A percentile compares a stretch with the other conserved stretches of the same genome.
phyloP scores from a whole-genome alignment of 2,797 vertebrate genomes.

The Synaphobranchus kaupii region DNA sequence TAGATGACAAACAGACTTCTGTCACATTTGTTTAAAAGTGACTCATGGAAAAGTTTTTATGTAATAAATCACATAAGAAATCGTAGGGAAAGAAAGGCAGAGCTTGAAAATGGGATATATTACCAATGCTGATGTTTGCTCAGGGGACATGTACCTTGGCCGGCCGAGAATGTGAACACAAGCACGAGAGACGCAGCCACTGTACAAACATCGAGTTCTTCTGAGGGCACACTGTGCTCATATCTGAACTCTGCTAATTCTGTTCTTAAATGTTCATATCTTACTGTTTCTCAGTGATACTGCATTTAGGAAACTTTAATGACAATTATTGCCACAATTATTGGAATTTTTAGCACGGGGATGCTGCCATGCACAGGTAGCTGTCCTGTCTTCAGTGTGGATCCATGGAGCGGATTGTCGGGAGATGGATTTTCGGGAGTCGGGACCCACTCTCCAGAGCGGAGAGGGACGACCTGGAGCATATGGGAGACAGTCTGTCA shows the following conservation, averaged over 20 bases:
- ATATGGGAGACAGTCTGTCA: background rate
- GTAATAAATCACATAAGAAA: slow-evolving; percentile 27
- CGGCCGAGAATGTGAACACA: background rate
- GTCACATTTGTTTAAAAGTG: slow-evolving; percentile 28
- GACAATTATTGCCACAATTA: background rate
- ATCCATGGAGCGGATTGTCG: background rate
- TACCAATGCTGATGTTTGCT: background rate
- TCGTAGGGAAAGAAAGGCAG: background rate
- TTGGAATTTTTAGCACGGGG: background rate
- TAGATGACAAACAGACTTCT: slow-evolving; percentile 23
- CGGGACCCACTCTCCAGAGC: background rate
- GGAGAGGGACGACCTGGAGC: background rate
- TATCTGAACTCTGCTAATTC: background rate
- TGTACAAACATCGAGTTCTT: background rate
- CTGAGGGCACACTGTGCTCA: background rate
- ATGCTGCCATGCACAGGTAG: background rate
- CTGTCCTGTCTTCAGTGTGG: background rate
- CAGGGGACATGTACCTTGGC: background rate
- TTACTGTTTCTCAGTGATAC: background rate
- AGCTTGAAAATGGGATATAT: background rate
- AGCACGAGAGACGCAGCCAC: background rate
- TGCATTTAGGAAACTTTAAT: slow-evolving; percentile 1
- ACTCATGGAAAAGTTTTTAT: slow-evolving; percentile 24
- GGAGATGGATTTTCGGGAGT: too few relatives aligned
- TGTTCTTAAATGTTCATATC: background rate